Evolutionary conservation across 2,113 vertebrate genomes (phyloP).

Genomic region (Ammodytes dubius): DNA sequence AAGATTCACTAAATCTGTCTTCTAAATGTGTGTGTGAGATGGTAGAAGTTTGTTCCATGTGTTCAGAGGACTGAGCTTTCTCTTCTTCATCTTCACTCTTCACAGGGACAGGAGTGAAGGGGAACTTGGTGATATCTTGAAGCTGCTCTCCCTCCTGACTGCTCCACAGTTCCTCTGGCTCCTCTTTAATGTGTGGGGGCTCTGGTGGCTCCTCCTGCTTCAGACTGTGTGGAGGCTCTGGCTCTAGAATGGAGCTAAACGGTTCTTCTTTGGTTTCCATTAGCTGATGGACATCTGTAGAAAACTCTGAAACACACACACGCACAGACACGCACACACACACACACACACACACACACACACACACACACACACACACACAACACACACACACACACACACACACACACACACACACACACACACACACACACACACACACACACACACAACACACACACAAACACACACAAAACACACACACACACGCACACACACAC

Average conservation of each 20-base stretch:
- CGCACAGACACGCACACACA: too few species aligned
- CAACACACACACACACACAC: too few species aligned
- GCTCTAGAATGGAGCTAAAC: too few species aligned
- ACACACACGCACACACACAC: too few species aligned
- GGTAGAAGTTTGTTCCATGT: background rate
- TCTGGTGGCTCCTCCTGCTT: constrained; percentile 7
- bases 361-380: too few species aligned
- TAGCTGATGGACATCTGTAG: constrained; percentile 24
- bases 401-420: background rate
- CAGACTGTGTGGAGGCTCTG: background rate
- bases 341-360: too few species aligned
- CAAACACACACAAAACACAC: too few species aligned
- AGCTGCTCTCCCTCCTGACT: background rate
- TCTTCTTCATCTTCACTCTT: constrained; percentile 41
- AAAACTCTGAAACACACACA: background rate
- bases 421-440: too few species aligned
- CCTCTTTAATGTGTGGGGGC: constrained; percentile 27
- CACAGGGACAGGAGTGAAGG: constrained; percentile 12
- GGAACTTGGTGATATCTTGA: background rate
- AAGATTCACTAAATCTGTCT: too few species aligned
- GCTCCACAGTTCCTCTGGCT: background rate
- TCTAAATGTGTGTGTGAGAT: too few species aligned
- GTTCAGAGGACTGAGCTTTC: constrained; percentile 16
- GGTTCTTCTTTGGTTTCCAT: background rate
- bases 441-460: too few species aligned